Conservation (phyloP, 2,113 vertebrate species). For the Strix aluco region DNA sequence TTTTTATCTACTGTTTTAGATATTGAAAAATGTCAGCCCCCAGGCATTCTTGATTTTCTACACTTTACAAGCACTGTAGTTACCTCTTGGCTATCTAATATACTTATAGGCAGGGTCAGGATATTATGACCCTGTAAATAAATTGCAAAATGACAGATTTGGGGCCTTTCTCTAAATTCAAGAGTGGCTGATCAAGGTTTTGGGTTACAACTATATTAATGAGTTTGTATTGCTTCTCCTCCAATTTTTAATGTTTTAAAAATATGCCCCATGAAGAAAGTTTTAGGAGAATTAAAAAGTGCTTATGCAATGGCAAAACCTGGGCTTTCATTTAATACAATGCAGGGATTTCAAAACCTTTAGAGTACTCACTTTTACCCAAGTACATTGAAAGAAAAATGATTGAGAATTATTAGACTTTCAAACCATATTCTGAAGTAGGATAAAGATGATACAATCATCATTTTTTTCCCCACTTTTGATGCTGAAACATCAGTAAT, state of each 20-base stretch:
- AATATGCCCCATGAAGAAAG: not conserved
- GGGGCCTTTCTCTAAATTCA: conserved; percentile 37
- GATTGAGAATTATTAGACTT: not conserved
- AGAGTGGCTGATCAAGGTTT: not conserved
- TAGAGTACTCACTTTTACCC: not conserved
- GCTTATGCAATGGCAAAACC: not conserved
- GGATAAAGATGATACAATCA: not conserved
- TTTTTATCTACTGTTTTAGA: not conserved
- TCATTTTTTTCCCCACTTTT: not conserved
- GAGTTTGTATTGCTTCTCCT: conserved; percentile 12
- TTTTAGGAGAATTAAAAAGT: not conserved
- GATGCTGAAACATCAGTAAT: not conserved
- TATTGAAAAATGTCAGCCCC: conserved; percentile 42
- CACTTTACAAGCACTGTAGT: conserved; percentile 22
- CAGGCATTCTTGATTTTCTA: conserved; percentile 38
- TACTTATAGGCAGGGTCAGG: conserved; percentile 52
- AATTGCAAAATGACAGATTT: conserved; percentile 17
- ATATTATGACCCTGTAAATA: conserved; percentile 43
- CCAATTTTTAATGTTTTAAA: conserved; percentile 17
- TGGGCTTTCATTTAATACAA: not conserved
- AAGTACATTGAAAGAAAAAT: not conserved
- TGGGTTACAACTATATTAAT: not conserved
- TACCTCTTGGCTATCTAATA: conserved; percentile 39
- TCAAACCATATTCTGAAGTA: conserved; percentile 4
- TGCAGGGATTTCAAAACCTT: not conserved